A percentile compares a stretch with the other conserved stretches of the same genome.
Conservation (phyloP, 2,888 invertebrate species). For the Scelioninae gen. 1 region DNA sequence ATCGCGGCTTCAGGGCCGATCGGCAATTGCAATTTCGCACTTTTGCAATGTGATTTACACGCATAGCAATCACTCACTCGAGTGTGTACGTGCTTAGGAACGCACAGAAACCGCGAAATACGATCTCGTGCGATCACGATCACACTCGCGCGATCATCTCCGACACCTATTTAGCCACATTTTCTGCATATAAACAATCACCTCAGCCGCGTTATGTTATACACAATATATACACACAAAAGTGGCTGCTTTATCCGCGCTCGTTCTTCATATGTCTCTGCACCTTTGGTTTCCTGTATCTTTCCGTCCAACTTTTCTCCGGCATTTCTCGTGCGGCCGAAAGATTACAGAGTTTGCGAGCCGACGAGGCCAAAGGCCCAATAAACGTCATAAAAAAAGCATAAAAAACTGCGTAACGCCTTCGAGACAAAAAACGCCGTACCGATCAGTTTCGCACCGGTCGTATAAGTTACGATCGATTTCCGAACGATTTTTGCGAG, state of each 20-base stretch:
- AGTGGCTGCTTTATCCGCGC: not conserved
- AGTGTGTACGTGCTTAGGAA: conserved; percentile 54
- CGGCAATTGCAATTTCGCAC: conserved; percentile 65
- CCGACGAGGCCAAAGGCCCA: conserved; percentile 47
- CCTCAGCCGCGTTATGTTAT: conserved; percentile 14
- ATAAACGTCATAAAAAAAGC: conserved; percentile 15
- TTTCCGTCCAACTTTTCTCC: conserved; percentile 25
- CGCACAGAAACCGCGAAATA: conserved; percentile 66
- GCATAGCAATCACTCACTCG: conserved; percentile 62
- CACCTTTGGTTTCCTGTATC: conserved; percentile 29
- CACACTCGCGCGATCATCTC: conserved; percentile 56
- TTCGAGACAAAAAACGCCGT: not conserved
- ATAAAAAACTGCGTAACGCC: conserved; percentile 6
- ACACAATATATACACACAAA: not conserved
- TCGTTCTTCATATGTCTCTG: conserved; percentile 5
- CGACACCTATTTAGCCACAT: conserved; percentile 68
- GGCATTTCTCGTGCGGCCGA: conserved; percentile 33
- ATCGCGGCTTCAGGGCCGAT: conserved; percentile 60
- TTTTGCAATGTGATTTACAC: too few relatives aligned
- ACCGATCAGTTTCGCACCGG: conserved; percentile 1
- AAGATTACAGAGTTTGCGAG: conserved; percentile 70
- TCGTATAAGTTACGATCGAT: conserved; percentile 25
- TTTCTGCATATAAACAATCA: conserved; percentile 63
- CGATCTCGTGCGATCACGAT: conserved; percentile 62
- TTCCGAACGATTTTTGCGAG: conserved; percentile 1